A percentile compares a stretch with the other conserved stretches of the same genome.
phyloP scores from a whole-genome alignment of 2,888 invertebrate species.

The Yponomeuta malinellus region DNA sequence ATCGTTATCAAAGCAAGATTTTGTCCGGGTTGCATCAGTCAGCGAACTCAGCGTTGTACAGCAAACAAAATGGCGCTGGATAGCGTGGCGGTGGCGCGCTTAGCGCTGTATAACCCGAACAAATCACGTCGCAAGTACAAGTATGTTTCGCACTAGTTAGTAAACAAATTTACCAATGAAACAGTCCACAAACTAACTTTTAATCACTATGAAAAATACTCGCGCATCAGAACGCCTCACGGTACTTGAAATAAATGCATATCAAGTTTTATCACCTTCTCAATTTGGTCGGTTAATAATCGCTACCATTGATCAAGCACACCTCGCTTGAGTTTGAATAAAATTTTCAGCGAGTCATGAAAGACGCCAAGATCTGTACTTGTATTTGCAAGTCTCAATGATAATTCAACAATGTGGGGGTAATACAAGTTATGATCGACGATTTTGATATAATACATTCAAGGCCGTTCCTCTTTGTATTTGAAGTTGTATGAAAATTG shows the following conservation, averaged over 20 bases:
- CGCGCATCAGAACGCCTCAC: neutral
- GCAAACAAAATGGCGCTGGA: constrained; percentile 69
- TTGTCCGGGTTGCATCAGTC: constrained; percentile 52
- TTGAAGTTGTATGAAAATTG: neutral
- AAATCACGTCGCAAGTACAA: constrained; percentile 22
- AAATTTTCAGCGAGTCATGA: neutral
- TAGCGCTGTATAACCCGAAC: constrained; percentile 66
- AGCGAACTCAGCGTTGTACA: constrained; percentile 34
- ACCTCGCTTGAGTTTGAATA: neutral
- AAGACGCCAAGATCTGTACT: neutral
- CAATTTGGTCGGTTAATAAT: constrained; percentile 12
- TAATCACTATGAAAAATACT: neutral
- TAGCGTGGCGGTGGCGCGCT: constrained; percentile 33
- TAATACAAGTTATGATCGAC: constrained; percentile 18
- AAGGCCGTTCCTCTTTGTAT: neutral
- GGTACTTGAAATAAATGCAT: neutral
- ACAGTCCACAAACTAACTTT: neutral
- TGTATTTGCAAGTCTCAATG: constrained; percentile 17
- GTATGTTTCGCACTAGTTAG: neutral
- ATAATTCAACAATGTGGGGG: constrained; percentile 17
- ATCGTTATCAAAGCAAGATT: neutral
- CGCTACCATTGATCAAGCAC: neutral
- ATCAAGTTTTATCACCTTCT: neutral
- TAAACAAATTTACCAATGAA: neutral
- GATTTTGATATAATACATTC: neutral